Percentiles rank a stretch among this genome's conserved stretches.
Evolutionary conservation across 1,140 invertebrate species (phyloP).

Genomic region (Drosophila truncata): DNA sequence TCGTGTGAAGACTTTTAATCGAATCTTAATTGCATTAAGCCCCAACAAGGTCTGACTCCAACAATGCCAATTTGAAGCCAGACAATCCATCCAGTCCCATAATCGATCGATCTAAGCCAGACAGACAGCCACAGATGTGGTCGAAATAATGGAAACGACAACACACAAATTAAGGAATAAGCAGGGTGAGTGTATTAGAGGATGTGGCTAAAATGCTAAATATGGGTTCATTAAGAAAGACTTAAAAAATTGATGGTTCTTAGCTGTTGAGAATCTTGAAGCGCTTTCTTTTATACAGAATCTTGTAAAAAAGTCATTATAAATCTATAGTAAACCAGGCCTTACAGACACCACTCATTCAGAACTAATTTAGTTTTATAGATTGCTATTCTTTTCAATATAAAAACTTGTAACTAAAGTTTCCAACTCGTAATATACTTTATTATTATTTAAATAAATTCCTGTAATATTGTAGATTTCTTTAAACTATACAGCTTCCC

Average conservation of each 20-base stretch:
- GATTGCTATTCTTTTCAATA: neutral
- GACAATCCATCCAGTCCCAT: constrained; percentile 34
- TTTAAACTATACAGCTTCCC: neutral
- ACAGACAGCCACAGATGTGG: neutral
- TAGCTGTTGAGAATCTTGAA: neutral
- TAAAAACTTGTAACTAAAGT: neutral
- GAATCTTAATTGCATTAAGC: constrained; percentile 70
- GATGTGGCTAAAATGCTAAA: constrained; percentile 2
- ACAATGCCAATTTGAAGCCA: constrained; percentile 35
- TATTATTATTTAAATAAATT: neutral
- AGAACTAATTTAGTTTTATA: neutral
- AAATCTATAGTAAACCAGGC: neutral
- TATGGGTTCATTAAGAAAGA: neutral
- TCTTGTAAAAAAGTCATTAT: neutral
- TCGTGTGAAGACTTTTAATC: constrained; percentile 78
- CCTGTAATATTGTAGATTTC: neutral
- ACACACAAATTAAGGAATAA: neutral
- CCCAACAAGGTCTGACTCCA: constrained; percentile 60
- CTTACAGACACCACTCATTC: neutral
- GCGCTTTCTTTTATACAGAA: neutral
- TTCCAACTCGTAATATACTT: neutral
- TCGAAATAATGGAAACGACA: neutral
- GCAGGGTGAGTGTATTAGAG: too few relatives aligned
- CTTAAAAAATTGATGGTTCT: constrained; percentile 1
- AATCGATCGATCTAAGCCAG: constrained; percentile 24